Base-by-base conservation (phyloP, 2,797 vertebrate species). In the Mormyrus proboscirostris region DNA sequence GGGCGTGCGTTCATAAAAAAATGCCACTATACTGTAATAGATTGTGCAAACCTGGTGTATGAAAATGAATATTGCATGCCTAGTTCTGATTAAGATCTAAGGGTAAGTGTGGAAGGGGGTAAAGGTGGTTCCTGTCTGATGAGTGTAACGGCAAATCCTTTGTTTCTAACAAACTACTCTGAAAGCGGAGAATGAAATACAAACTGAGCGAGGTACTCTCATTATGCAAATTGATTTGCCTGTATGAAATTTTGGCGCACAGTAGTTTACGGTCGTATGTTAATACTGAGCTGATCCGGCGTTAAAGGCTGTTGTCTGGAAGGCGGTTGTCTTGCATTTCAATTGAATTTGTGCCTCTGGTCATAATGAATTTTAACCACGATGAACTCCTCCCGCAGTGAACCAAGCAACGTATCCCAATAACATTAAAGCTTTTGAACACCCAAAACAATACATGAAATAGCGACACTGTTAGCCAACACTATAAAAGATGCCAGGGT, bases 351-450 rank as follows among this genome's bases (percentile, higher is more conserved):
- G 47, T 84, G 44, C 82, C 82, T 12, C 19, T 50, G 79, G 41
- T 22, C 73, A 49, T 49, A 84, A 49, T 44, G 79, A 22, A 84
- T 84, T 84, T 84, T 84, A 84, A 84, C 79, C 38, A 83, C 19
- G 44, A 29, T 2, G 19, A 50, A 84, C 82, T 84, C 82, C 82
- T 84, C 47, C n/a, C 47, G 22, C 82, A 29, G 41, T 84, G 19
- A 84, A 49, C 19, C 9, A 50, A 12, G 82, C 47, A 49, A 50
- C 41, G n/a, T 22, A 84, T 84, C 19, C 82, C 4, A 84, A 84
- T 51, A 84, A 51, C 73, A 44, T 44, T 2, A n/a, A 41, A 19
- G 73, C 14, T 19, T 44, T 44, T 79, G 33, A 49, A 84, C n/a
- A 22, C 38, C 19, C n/a, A 4, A 25, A 47, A 50, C 8, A 84